Evolutionary conservation across 2,888 invertebrate genomes (phyloP), one percentile per base, ranked within the genome.

Genomic region (Luperina testacea): DNA sequence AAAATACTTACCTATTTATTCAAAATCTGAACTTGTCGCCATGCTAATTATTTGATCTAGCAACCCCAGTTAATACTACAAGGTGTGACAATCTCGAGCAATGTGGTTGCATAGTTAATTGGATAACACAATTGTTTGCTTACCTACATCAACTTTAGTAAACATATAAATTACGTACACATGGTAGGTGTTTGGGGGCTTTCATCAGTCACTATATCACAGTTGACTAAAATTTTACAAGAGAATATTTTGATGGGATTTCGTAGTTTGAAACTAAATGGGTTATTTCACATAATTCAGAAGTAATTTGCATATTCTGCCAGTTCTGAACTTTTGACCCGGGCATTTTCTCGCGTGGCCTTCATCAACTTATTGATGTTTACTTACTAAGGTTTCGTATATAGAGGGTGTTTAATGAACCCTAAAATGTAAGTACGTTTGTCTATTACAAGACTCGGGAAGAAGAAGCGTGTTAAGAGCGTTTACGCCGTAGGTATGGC

Each of bases 71-170:
- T 75, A 75, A 81, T 79, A 63, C 53, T 70, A 83, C 65, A 77
- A 77, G 87, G 70, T 72, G 73, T 69, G 65, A 79, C 77, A 72
- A 51, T 73, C 74, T 81, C 69, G 59, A 83, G 78, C 76, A 78
- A 83, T 90, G 90, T 86, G 90, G 90, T 88, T 89, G 86, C 88
- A 85, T 84, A 84, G 89, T 87, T 92, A 92, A 92, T 92, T 92
- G 92, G 89, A 89, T 88, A 90, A 87, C 87, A 86, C 82, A 68
- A 85, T 84, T 90, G 91, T 91, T 90, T 90, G 88, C 87, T 87
- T 76, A 32, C 32, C 32, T 32, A 88, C 75, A 83, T 85, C 85
- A 82, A 78, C 75, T 81, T 89, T 82, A 79, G 61, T 64, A 64
- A 80, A 75, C 59, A 80, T 76, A 74, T 65, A n/a, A n/a, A 53